phyloP scores from a whole-genome alignment of 2,888 invertebrate species.

The Escarpia spicata region DNA sequence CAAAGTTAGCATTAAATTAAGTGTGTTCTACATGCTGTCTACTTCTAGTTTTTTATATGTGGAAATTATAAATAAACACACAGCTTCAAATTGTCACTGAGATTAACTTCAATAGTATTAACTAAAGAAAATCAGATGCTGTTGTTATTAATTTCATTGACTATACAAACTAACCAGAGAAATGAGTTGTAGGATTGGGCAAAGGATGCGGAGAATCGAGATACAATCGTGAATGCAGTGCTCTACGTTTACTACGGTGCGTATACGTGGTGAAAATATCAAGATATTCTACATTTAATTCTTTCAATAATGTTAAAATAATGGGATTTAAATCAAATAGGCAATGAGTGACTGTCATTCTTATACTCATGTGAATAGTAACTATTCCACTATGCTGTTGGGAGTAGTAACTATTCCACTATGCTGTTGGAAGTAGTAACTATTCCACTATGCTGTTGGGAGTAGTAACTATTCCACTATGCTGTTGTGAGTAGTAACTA shows the following conservation, averaged over 20 bases:
- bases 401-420: too few species aligned
- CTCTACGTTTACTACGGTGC: constrained; percentile 63
- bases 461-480: too few species aligned
- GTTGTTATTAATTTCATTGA: background rate
- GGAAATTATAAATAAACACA: too few species aligned
- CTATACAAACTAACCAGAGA: background rate
- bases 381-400: too few species aligned
- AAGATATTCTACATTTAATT: background rate
- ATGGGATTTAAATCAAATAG: background rate
- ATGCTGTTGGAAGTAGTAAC: too few species aligned
- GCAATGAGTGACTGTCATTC: background rate
- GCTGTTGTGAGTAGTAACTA: too few species aligned
- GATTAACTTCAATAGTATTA: background rate
- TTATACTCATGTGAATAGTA: too few species aligned
- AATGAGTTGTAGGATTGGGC: constrained; percentile 61
- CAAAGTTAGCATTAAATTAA: too few species aligned
- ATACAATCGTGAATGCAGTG: constrained; percentile 57
- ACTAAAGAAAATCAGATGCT: background rate
- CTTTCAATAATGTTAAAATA: background rate
- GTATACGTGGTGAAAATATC: background rate
- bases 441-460: too few species aligned
- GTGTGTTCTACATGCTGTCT: too few species aligned
- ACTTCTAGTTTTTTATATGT: too few species aligned
- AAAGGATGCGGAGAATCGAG: constrained; percentile 48
- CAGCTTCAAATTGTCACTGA: too few species aligned